A percentile compares a stretch with the other conserved stretches of the same genome.
Conservation (phyloP, 2,113 vertebrate genomes). For the Pantherophis guttatus region DNA sequence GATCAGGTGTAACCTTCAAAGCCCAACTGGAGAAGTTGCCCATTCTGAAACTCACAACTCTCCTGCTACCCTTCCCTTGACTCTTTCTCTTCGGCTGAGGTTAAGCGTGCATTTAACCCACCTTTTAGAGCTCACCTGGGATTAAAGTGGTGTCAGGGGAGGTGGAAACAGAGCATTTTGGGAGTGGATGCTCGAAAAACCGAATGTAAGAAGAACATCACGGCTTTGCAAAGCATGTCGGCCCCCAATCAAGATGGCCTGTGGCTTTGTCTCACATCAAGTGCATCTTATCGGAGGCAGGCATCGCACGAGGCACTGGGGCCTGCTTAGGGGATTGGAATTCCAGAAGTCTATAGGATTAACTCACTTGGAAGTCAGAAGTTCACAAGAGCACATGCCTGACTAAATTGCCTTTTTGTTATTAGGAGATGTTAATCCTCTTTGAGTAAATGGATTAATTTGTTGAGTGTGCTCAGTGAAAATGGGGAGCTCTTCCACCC, state of each 20-base stretch:
- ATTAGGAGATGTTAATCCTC: conserved; percentile 11
- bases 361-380: background rate
- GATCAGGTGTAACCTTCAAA: background rate
- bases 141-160: background rate
- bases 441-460: conserved; percentile 11
- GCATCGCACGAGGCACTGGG: background rate
- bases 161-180: background rate
- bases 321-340: background rate
- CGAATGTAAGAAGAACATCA: background rate
- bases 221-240: background rate
- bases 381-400: background rate
- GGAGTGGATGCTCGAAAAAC: background rate
- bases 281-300: background rate
- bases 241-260: background rate
- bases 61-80: background rate
- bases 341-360: background rate
- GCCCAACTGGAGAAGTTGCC: no score
- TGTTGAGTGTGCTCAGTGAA: background rate
- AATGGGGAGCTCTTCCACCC: background rate
- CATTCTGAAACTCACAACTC: background rate
- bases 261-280: background rate
- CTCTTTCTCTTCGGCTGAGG: background rate
- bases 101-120: background rate
- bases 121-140: background rate
- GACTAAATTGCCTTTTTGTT: conserved; percentile 1